These are phyloP conservation scores for Pseudopipra pipra DNA, from an alignment of 2,113 vertebrate species.

Conservation along the genomic window DNA sequence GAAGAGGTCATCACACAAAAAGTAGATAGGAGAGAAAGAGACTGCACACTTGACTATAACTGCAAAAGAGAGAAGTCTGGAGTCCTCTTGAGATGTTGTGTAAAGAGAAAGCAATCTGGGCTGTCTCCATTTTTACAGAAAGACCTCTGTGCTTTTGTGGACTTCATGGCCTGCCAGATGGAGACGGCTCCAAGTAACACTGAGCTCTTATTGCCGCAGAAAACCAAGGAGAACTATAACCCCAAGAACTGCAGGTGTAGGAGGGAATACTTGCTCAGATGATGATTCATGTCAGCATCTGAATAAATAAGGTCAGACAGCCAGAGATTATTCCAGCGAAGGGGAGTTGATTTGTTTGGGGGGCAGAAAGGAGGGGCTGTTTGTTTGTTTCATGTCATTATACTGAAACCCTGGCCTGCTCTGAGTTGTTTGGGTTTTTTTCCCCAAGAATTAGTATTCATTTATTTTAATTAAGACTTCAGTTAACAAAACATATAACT, in stretches of 20 bases:
- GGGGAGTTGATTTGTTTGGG: conserved; percentile 29
- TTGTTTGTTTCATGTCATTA: conserved; percentile 17
- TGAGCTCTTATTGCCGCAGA: conserved; percentile 49
- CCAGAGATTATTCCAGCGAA: conserved; percentile 38
- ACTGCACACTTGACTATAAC: conserved; percentile 37
- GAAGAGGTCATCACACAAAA: conserved; percentile 57
- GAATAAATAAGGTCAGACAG: conserved; percentile 62
- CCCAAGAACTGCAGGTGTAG: conserved; percentile 54
- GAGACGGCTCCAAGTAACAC: conserved; percentile 43
- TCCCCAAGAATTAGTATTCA: not conserved
- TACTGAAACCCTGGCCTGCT: not conserved
- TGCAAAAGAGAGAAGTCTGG: conserved; percentile 7
- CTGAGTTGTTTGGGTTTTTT: not conserved
- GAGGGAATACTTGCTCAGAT: conserved; percentile 55
- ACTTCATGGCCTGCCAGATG: conserved; percentile 35
- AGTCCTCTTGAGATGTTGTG: conserved; percentile 66
- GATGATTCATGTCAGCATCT: conserved; percentile 62
- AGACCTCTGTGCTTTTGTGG: conserved; percentile 45
- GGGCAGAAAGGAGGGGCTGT: conserved; percentile 20
- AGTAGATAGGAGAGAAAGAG: conserved; percentile 47
- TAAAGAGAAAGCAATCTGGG: conserved; percentile 63
- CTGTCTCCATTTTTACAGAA: conserved; percentile 56
- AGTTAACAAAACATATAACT: not conserved
- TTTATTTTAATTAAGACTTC: conserved; percentile 45
- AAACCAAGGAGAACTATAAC: conserved; percentile 57